These are phyloP conservation scores for Sipha flava DNA, from an alignment of 1,140 invertebrate species.

Conservation along the genomic window DNA sequence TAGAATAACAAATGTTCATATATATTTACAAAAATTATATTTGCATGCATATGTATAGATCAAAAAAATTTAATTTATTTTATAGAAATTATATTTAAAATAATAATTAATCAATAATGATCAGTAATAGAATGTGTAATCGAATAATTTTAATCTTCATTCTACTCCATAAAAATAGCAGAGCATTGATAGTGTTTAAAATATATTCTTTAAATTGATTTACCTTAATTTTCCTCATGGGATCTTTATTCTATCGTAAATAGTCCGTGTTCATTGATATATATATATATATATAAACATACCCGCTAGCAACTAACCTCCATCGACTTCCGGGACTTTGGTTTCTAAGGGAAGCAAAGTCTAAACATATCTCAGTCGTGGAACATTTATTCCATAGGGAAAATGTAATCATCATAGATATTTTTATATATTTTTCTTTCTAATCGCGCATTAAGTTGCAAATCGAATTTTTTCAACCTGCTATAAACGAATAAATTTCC, in stretches of 20 bases:
- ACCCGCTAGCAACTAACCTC: not conserved
- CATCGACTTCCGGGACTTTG: constrained; percentile 1
- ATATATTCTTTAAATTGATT: constrained; percentile 10
- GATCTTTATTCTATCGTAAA: not conserved
- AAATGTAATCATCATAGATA: not conserved
- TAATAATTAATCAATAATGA: too few relatives aligned
- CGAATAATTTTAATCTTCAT: not conserved
- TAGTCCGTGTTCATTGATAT: constrained; percentile 23
- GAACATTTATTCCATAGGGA: not conserved
- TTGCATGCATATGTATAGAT: too few relatives aligned
- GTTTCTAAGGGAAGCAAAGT: not conserved
- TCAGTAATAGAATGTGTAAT: too few relatives aligned
- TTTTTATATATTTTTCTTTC: not conserved
- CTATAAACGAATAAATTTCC: not conserved
- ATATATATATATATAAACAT: not conserved
- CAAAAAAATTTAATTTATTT: too few relatives aligned
- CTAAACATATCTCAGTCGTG: not conserved
- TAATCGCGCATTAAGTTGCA: not conserved
- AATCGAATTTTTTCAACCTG: not conserved
- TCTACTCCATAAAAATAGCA: not conserved
- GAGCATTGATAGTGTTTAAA: not conserved
- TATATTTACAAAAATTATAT: too few relatives aligned
- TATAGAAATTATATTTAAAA: too few relatives aligned
- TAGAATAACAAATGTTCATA: too few relatives aligned
- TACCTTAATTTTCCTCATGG: constrained; percentile 25